These are phyloP conservation scores for Gadopsis marmoratus DNA, from an alignment of 2,797 vertebrate species.

Conservation along the genomic window DNA sequence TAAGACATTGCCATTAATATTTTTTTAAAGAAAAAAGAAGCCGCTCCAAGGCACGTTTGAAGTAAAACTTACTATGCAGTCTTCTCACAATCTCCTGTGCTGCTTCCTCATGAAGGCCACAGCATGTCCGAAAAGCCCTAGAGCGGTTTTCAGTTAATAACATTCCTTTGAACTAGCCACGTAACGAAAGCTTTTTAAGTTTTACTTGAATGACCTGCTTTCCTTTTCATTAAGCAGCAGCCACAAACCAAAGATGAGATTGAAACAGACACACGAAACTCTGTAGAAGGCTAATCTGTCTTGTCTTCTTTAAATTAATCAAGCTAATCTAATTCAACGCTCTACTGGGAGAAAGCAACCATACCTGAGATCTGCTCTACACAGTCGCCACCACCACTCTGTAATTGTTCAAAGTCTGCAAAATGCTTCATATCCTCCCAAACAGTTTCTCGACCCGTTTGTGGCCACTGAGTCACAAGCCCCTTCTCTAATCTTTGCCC, in stretches of 20 bases:
- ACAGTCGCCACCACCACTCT: neutral
- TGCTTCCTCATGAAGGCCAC: constrained; percentile 29
- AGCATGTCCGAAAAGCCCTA: constrained; percentile 6
- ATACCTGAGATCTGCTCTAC: neutral
- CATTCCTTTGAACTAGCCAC: constrained; percentile 28
- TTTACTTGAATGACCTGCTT: constrained; percentile 18
- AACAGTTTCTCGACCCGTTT: neutral
- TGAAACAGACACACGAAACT: neutral
- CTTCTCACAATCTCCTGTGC: constrained; percentile 15
- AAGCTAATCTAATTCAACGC: neutral
- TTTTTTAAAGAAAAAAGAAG: constrained; percentile 22
- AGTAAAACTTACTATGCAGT: constrained; percentile 19
- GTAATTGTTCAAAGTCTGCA: neutral
- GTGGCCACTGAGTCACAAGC: neutral
- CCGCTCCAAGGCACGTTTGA: neutral
- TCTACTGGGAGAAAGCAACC: neutral
- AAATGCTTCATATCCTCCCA: constrained; percentile 9
- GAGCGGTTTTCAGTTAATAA: constrained; percentile 19
- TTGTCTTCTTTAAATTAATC: neutral
- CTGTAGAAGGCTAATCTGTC: neutral
- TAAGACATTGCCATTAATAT: constrained; percentile 8
- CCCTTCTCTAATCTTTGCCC: constrained; percentile 38
- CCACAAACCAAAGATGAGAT: constrained; percentile 22
- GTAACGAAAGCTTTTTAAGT: constrained; percentile 26
- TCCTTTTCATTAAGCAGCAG: constrained; percentile 28